These are phyloP conservation scores for Hepsetus odoe DNA, from an alignment of 2,113 vertebrate species.

Conservation along the genomic window DNA sequence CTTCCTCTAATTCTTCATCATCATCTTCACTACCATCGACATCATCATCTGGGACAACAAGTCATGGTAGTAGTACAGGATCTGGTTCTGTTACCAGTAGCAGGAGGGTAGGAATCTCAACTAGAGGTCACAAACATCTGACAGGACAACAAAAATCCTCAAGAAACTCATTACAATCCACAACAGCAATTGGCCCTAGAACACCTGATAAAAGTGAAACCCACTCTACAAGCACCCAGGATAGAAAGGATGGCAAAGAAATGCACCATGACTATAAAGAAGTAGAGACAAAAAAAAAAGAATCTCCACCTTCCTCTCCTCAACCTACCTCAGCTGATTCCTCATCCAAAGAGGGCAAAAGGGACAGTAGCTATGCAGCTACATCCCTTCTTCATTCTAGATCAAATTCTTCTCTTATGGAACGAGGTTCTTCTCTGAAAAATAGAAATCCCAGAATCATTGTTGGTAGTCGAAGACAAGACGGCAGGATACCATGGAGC, in stretches of 20 bases:
- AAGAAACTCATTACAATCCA: conserved; percentile 62
- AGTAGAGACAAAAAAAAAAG: conserved; percentile 48
- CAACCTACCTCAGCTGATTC: conserved; percentile 30
- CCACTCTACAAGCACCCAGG: conserved; percentile 43
- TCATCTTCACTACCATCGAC: conserved; percentile 30
- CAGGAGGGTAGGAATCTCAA: conserved; percentile 58
- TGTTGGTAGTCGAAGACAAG: conserved; percentile 49
- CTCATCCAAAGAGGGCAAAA: conserved; percentile 19
- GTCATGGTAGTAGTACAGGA: conserved; percentile 53
- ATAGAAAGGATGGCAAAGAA: conserved; percentile 47
- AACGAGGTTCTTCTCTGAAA: conserved; percentile 25
- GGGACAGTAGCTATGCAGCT: conserved; percentile 49
- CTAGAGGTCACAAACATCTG: conserved; percentile 64
- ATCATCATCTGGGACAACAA: conserved; percentile 37
- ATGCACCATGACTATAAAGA: conserved; percentile 49
- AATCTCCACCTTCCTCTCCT: conserved; percentile 54
- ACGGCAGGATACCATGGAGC: conserved; percentile 58
- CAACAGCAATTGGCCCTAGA: conserved; percentile 60
- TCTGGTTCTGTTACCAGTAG: conserved; percentile 58
- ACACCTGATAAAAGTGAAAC: conserved; percentile 45
- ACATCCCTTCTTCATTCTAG: conserved; percentile 49
- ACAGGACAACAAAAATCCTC: conserved; percentile 64
- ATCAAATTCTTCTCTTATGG: conserved; percentile 55
- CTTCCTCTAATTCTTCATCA: background rate
- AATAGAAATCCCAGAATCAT: conserved; percentile 34